Conservation (phyloP, 2,113 vertebrate species). For the Erythrolamprus reginae region DNA sequence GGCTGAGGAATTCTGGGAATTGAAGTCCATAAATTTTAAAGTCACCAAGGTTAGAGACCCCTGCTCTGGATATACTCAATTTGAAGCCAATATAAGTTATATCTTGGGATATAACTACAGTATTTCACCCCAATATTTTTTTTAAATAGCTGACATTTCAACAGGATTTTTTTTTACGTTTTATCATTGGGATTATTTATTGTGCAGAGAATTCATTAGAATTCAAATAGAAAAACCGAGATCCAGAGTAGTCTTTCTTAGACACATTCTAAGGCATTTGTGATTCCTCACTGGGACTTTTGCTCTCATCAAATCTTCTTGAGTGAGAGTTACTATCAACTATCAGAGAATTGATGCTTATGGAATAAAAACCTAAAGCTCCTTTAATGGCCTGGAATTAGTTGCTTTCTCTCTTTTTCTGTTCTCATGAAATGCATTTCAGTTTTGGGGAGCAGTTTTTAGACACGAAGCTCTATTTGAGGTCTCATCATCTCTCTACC, state of each 20-base stretch:
- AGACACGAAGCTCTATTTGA: background rate
- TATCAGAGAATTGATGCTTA: background rate
- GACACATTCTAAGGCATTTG: no score
- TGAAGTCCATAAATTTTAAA: no score
- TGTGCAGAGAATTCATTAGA: rapidly evolving
- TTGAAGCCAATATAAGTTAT: background rate
- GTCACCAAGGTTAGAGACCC: no score
- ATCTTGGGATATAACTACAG: background rate
- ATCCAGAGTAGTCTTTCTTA: background rate
- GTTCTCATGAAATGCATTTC: background rate
- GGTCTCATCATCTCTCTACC: background rate
- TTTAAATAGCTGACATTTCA: background rate
- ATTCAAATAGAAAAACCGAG: rapidly evolving
- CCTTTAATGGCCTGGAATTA: background rate
- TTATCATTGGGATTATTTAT: background rate
- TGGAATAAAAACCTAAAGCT: background rate
- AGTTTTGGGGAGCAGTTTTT: background rate
- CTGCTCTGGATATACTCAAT: background rate
- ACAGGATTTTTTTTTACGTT: rapidly evolving
- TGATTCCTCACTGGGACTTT: background rate
- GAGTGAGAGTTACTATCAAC: background rate
- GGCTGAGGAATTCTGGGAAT: no score
- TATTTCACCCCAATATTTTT: no score
- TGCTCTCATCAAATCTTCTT: no score
- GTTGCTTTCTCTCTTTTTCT: background rate